Evolutionary conservation across 2,797 vertebrate genomes (phyloP), one percentile per base, ranked within the genome.

Genomic region (Pempheris klunzingeri): DNA sequence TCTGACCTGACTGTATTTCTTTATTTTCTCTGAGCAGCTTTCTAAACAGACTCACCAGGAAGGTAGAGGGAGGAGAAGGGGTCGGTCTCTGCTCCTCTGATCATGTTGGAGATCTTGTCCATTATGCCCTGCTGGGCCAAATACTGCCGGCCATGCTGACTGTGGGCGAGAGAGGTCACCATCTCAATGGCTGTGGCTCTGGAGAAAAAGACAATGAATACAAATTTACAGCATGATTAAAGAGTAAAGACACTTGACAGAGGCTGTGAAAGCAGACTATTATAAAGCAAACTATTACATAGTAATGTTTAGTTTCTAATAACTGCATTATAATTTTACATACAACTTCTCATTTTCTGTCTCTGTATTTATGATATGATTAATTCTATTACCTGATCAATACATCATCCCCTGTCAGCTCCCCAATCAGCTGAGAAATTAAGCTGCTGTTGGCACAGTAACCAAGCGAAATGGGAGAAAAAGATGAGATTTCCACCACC

Each of bases 131-230:
- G 96, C 54, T 97, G 96, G 39, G 96, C 92, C 71, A 99, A 93
- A 86, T 96, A 97, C 81, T 96, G 97, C 0, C 97, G 94, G 3
- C 98, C 97, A 4, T 99, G 98, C 1, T 93, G 93, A 57, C 94
- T 96, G 46, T 92, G 91, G 11, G 97, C 96, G 50, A 99, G 87
- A 0, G 88, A 88, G 0, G 97, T 98, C 84, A 99, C 95, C 97
- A 97, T 99, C 93, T 99, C 98, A 65, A 97, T 94, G 43, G 97
- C 96, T 0, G 97, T 98, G 18, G 95, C 97, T 90, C 98, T 99
- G 81, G 13, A 91, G 38, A 14, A 49, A 71, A 26, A 52, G 1
- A 39, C 11, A 6, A 50, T 39, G 36, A 80, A 58, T 14, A 34
- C 14, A 63, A 10, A n/a, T 32, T 20, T 20, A 60, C 30, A 62